Base-by-base conservation (phyloP, 1,140 invertebrate genomes). In the Drosophila albomicans region DNA sequence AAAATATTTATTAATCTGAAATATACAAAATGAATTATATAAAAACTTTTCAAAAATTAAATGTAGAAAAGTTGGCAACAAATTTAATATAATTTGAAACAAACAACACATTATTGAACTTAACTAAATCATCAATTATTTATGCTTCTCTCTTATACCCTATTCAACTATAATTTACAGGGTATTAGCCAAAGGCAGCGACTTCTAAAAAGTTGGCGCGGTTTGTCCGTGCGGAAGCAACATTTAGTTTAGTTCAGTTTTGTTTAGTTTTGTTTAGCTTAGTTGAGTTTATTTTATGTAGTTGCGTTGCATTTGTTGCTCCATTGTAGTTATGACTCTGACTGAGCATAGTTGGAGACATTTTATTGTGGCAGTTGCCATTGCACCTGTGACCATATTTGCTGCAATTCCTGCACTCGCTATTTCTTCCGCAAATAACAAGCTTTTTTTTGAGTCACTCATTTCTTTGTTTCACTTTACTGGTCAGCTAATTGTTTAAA, bases 121-220 rank as follows among this genome's bases (percentile, higher is more conserved):
- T 20, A 20, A 3, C 20, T 20, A 3, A 20, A 15, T 15, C 16
- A 16, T 16, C 16, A 16, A 16, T 16, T 16, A 16, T 1, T 15
- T 16, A 41, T 25, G 20, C 20, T 0, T 3, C 2, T 16, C 3
- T 0, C 13, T 32, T 30, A 30, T 48, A 54, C 51, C 61, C 68
- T 2, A 2, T 2, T 0, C 1, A 25, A 0, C 0, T 15, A 45
- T 1, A 15, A 5, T 10, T 13, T 30, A 58, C 8, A 58, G 69
- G 69, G 62, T 25, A 61, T 16, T 8, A 46, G 41, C 28, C 52
- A 38, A 46, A 16, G 48, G 59, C 51, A 66, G 56, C 13, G 74
- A 81, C 51, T 62, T 81, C 79, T 78, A 75, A 82, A 81, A 82
- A 80, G 81, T 84, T 77, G 81, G 54, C 71, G 59, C 48, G 52